Base-by-base conservation (phyloP, 2,113 vertebrate genomes). In the Semnornis frantzii region DNA sequence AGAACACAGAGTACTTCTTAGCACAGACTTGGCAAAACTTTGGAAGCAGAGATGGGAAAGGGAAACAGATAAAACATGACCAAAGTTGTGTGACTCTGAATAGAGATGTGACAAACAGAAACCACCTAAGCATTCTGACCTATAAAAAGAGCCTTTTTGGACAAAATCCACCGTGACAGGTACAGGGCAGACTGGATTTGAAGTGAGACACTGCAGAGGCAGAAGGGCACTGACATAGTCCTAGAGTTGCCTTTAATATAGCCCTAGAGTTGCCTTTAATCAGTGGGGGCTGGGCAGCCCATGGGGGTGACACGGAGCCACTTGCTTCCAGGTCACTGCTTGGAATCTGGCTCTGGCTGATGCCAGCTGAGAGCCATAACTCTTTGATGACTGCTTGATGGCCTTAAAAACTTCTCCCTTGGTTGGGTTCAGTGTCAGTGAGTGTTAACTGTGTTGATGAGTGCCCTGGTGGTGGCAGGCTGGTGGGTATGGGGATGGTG, bases 311-410 rank as follows among this genome's bases (percentile, higher is more conserved):
- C 15, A 97, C 2, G 1, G 75, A 95, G 92, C 75, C 5, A 2
- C 50, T 97, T 95, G 85, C 86, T 97, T 97, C 95, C 95, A 95
- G 95, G 94, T 97, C 96, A 96, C 78, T 95, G 95, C 92, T 92
- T 80, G 88, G 92, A 88, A 90, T 96, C 68, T 64, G 21, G 84
- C 71, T 44, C 17, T 0, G 3, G 25, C 73, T 77, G 50, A 70
- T 73, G 87, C 55, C 60, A 92, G 59, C 50, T 74, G 62, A 92
- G 21, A 93, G 85, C 70, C 0, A 16, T 59, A 87, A 89, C 58
- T 90, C 84, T 95, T 91, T 92, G 83, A 82, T 76, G 78, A 33
- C 88, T 82, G 52, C 72, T 86, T 62, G 68, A 55, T 68, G 81
- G 65, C 83, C 81, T 71, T 72, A 58, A 77, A 87, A 85, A 31